phyloP scores from a whole-genome alignment of 2,797 vertebrate genomes.

The Enteromius fasciolatus region DNA sequence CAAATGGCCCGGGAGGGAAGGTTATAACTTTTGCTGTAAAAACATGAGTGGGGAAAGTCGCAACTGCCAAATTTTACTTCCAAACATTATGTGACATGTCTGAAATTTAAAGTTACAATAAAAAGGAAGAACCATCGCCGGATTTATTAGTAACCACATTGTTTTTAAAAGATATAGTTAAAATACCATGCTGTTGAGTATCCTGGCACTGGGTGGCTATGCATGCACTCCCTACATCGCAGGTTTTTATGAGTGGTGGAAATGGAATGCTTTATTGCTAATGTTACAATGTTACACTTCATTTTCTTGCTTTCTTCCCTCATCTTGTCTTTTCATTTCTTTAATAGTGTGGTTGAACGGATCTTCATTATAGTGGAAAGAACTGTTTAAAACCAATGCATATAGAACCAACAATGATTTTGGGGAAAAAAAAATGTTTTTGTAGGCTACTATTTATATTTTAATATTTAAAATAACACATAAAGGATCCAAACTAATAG shows the following conservation, averaged over 20 bases:
- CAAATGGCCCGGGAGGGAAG: background rate
- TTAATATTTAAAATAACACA: background rate
- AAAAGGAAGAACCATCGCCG: background rate
- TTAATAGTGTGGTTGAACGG: background rate
- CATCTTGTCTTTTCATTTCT: background rate
- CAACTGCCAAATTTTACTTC: background rate
- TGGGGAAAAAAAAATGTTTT: background rate
- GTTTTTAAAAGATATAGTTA: conserved; percentile 4
- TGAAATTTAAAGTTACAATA: background rate
- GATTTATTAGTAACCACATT: conserved; percentile 12
- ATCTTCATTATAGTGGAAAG: background rate
- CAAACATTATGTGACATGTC: background rate
- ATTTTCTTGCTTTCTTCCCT: background rate
- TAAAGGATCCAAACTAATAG: background rate
- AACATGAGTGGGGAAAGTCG: background rate
- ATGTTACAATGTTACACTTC: background rate
- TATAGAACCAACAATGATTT: background rate
- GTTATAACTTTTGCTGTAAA: conserved; percentile 1
- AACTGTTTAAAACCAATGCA: background rate
- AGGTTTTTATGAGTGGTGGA: background rate
- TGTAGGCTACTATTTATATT: background rate
- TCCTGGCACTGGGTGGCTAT: background rate
- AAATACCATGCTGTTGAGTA: background rate
- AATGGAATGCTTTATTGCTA: background rate
- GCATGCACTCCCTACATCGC: background rate